phyloP scores from a whole-genome alignment of 2,113 vertebrate species.

The Apeltes quadracus region DNA sequence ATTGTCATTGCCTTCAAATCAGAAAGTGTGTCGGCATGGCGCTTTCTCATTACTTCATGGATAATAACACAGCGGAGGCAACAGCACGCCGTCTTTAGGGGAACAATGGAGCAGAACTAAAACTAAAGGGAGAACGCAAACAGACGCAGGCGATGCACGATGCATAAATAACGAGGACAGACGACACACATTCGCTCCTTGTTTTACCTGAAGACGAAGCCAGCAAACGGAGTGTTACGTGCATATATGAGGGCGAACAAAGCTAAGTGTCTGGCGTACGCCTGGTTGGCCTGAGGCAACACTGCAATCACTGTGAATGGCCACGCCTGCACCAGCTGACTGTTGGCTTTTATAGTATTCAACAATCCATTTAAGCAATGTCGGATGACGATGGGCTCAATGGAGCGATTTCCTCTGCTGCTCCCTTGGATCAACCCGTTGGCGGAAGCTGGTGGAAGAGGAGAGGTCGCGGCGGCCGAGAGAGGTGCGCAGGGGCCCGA shows the following conservation, averaged over 20 bases:
- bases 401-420: constrained; percentile 23
- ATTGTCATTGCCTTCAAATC: constrained; percentile 27
- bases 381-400: constrained; percentile 44
- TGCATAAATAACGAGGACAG: constrained; percentile 29
- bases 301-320: constrained; percentile 23
- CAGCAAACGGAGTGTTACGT: neutral
- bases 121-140: constrained; percentile 19
- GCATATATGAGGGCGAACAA: neutral
- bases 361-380: constrained; percentile 46
- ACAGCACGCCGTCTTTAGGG: constrained; percentile 26
- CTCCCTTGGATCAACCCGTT: constrained; percentile 28
- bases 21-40: constrained; percentile 29
- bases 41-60: constrained; percentile 42
- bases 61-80: constrained; percentile 41
- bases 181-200: constrained; percentile 8
- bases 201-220: constrained; percentile 6
- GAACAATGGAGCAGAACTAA: constrained; percentile 23
- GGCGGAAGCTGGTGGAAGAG: neutral
- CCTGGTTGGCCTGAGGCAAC: constrained; percentile 14
- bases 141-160: neutral
- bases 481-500: constrained; percentile 9
- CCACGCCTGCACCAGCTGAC: constrained; percentile 24
- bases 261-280: neutral
- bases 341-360: constrained; percentile 36
- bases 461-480: neutral